These are phyloP conservation scores for Lanius collurio DNA, from an alignment of 2,113 vertebrate species.

Conservation along the genomic window DNA sequence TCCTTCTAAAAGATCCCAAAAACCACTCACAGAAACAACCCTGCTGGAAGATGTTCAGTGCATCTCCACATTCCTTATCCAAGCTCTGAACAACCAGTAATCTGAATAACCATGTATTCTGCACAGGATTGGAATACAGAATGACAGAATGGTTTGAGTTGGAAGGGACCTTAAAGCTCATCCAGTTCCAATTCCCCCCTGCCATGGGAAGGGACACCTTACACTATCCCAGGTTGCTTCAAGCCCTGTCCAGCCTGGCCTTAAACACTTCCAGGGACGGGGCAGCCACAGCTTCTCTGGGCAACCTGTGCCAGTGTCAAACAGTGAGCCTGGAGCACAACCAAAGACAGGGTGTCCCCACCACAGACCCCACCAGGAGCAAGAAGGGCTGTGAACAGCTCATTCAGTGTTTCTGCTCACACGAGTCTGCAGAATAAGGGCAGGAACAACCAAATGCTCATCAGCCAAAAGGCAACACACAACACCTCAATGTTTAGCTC, in stretches of 20 bases:
- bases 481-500: neutral
- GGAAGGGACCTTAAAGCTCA: neutral
- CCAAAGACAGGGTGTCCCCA: neutral
- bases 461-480: neutral
- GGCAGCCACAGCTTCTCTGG: neutral
- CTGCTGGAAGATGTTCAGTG: neutral
- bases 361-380: neutral
- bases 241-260: neutral
- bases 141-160: neutral
- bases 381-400: neutral
- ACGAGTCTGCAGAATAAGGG: neutral
- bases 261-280: neutral
- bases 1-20: neutral
- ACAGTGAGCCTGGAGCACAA: neutral
- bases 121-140: neutral
- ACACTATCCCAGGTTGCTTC: neutral
- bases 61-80: neutral
- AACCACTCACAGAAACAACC: neutral
- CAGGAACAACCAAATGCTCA: neutral
- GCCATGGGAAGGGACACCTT: neutral
- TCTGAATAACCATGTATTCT: neutral
- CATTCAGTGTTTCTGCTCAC: neutral
- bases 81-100: neutral
- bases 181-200: neutral
- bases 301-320: neutral